Conservation (phyloP, 2,888 invertebrate genomes). For the Elmis aenea region DNA sequence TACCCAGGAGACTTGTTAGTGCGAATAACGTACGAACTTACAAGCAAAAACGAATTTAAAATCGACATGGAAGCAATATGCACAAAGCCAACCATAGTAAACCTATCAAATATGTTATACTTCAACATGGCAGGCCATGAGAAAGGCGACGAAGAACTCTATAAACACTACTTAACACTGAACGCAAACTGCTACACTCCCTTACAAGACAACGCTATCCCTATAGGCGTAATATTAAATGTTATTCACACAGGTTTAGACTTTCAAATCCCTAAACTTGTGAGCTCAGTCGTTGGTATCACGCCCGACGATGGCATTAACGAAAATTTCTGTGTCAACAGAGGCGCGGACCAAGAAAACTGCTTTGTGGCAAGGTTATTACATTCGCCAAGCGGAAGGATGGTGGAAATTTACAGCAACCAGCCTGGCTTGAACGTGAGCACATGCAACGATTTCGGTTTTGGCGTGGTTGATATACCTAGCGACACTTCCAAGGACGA, state of each 20-base stretch:
- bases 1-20: slow-evolving; percentile 78
- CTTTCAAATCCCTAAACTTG: slow-evolving; percentile 59
- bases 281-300: slow-evolving; percentile 61
- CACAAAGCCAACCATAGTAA: slow-evolving; percentile 74
- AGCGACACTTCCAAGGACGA: background rate
- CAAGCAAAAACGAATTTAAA: slow-evolving; percentile 65
- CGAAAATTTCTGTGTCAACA: slow-evolving; percentile 72
- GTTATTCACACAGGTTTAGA: slow-evolving; percentile 71
- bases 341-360: slow-evolving; percentile 51
- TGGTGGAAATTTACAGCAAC: slow-evolving; percentile 74
- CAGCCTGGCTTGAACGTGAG: slow-evolving; percentile 86
- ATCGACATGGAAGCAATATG: slow-evolving; percentile 73
- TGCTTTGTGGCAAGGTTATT: slow-evolving; percentile 61
- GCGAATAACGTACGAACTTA: slow-evolving; percentile 66
- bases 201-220: slow-evolving; percentile 60
- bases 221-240: slow-evolving; percentile 66
- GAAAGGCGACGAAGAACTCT: slow-evolving; percentile 56
- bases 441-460: slow-evolving; percentile 59
- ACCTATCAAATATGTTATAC: slow-evolving; percentile 79
- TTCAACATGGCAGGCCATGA: slow-evolving; percentile 90
- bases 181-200: slow-evolving; percentile 73
- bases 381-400: slow-evolving; percentile 67
- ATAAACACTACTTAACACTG: slow-evolving; percentile 66
- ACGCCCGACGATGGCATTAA: slow-evolving; percentile 70
- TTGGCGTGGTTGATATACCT: slow-evolving; percentile 20